Percentiles rank a stretch among this genome's conserved stretches.
phyloP scores from a whole-genome alignment of 2,797 vertebrate species.

The Cyprinella venusta region DNA sequence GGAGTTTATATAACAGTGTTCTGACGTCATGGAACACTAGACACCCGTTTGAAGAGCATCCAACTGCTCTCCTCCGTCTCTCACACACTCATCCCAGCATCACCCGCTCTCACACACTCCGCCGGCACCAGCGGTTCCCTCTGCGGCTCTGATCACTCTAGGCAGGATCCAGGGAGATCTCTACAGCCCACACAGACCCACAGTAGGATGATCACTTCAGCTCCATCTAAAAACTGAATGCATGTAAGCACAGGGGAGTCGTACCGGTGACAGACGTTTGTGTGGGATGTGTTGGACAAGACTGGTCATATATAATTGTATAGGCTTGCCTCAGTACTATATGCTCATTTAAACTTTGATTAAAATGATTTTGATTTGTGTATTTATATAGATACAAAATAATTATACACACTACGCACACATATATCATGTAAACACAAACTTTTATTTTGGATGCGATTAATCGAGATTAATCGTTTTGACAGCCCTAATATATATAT shows the following conservation, averaged over 20 bases:
- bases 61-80: not conserved
- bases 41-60: conserved; percentile 12
- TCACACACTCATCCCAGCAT: not conserved
- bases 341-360: not conserved
- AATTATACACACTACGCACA: no score
- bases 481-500: no score
- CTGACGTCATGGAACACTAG: conserved; percentile 31
- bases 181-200: not conserved
- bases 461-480: no score
- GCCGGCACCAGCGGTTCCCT: no score
- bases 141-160: not conserved
- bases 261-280: no score
- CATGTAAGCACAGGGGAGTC: not conserved
- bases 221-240: not conserved
- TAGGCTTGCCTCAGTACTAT: not conserved
- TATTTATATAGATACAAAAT: no score
- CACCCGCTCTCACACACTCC: no score
- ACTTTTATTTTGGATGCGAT: no score
- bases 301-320: not conserved
- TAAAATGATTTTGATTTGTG: no score
- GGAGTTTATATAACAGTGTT: conserved; percentile 25
- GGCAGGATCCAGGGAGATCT: not conserved
- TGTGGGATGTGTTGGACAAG: not conserved
- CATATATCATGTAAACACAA: no score
- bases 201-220: not conserved